Base-by-base conservation (phyloP, 2,888 invertebrate species). In the Resseliella maxima region DNA sequence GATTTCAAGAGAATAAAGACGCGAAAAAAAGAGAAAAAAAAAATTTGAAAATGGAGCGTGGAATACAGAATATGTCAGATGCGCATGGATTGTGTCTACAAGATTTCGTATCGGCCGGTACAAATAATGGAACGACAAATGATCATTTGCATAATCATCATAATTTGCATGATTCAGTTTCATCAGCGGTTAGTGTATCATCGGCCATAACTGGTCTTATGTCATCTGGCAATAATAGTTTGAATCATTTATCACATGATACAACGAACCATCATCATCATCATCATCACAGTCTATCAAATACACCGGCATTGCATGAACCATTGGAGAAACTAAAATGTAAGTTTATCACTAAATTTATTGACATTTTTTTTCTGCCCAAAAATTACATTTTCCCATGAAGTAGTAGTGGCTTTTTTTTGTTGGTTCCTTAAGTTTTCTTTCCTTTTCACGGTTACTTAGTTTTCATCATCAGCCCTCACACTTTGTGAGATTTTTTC, bases 281-380 rank as follows among this genome's bases (percentile, higher is more conserved):
- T 88, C 94, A 94, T 90, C 93, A 93, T 88, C 92, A 92, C 18
- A 90, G 91, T 86, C 92, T 93, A 85, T 92, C 93, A 86, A 94
- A 94, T 89, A 93, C 94, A 87, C 90, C 91, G 86, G 88, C 88
- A 36, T 87, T 89, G 54, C 94, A 94, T 89, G 94, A 94, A 90
- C 94, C 95, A 38, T 90, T 95, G 89, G 94, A 95, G 92, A 95
- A 95, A 91, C 92, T 95, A 89, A 94, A 94, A 94, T 93, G 95
- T 94, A 90, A 91, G 91, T 91, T 31, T 15, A 0, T 72, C 31
- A 3, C 15, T 12, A n/a, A 59, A 59, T 59, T 12, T 18, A 59
- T 27, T 59, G 59, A 24, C 5, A 59, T n/a, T n/a, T 59, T 50
- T 50, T 59, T 59, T 8, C 24, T 50, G 5, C 10, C 15, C 2